Evolutionary conservation across 2,797 vertebrate species (phyloP), one percentile per base, ranked within the genome.

Genomic region (Catamblyrhynchus diadema): DNA sequence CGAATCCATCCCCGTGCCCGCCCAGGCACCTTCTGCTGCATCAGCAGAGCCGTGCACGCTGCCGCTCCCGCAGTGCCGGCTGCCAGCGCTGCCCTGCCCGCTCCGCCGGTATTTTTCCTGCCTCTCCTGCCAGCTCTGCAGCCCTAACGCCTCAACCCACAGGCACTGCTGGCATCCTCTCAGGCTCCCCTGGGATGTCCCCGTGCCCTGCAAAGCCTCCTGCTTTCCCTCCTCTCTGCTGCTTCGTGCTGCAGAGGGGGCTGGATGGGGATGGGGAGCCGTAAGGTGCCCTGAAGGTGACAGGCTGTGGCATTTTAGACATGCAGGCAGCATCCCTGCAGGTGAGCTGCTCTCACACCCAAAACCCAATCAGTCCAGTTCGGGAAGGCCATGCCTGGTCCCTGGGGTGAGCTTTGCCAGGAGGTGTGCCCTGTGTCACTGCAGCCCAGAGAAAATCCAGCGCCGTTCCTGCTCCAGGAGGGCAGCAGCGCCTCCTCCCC

Each of bases 1-100:
- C 8, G 56, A 57, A 35, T 35, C n/a, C 54, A 24, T 23, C 33
- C 54, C 54, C 73, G 54, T 2, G 5, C 51, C 47, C 3, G 22
- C 87, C 7, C 13, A 73, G 71, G 28, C 74, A 47, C 81, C 71
- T 93, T 70, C 48, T 95, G 94, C 95, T 86, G 94, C 78, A 42
- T 96, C 95, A 96, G 93, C 95, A 95, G 66, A 39, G 14, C 71
- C 69, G 50, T 0, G 45, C 82, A 8, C 7, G 2, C 27, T 50
- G 48, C 32, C 0, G 64, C 83, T 96, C 96, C 92, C 0, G 42
- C 86, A 79, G 93, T 22, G 4, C 82, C 12, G 12, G 78, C 89
- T 84, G 86, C 90, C 93, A 59, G 88, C 6, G 2, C 71, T 80
- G 74, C 91, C 90, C 67, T 45, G 67, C 72, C 74, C 0, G 8